A percentile compares a stretch with the other conserved stretches of the same genome.
These are phyloP conservation scores for Sinosuthora webbiana DNA, from an alignment of 2,113 vertebrate genomes.

Conservation along the genomic window DNA sequence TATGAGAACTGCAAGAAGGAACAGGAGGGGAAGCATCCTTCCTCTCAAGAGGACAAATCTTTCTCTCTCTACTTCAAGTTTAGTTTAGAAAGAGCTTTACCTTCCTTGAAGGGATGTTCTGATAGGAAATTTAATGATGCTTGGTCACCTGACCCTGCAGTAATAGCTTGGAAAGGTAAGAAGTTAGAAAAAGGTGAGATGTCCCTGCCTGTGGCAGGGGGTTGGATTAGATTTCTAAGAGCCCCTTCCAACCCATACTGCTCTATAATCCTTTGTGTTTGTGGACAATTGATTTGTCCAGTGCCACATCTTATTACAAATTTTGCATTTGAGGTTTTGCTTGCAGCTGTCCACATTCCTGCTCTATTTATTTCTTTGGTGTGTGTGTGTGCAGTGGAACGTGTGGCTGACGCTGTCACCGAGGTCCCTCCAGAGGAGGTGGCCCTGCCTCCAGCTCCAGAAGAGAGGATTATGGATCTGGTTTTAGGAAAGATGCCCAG, in stretches of 20 bases:
- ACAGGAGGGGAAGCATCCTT: background rate
- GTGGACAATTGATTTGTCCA: background rate
- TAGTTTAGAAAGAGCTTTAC: background rate
- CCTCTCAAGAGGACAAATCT: background rate
- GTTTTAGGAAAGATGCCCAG: conserved; percentile 75
- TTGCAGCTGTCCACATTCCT: background rate
- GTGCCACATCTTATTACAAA: background rate
- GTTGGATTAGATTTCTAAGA: background rate
- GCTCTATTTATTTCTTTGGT: background rate
- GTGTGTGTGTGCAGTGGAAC: conserved; percentile 45
- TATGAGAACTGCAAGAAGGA: background rate
- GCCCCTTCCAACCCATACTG: background rate
- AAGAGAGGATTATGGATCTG: conserved; percentile 77
- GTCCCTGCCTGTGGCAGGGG: background rate
- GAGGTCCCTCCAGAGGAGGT: conserved; percentile 72
- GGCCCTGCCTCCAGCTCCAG: conserved; percentile 53
- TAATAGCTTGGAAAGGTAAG: background rate
- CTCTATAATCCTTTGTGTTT: background rate
- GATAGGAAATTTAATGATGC: background rate
- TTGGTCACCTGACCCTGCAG: background rate
- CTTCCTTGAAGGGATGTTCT: background rate
- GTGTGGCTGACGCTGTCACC: conserved; percentile 64
- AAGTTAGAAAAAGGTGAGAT: background rate
- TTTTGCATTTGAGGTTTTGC: background rate
- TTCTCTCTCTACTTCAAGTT: background rate